These are phyloP conservation scores for Acrocephalus scirpaceus DNA, from an alignment of 2,797 vertebrate species.

Conservation along the genomic window DNA sequence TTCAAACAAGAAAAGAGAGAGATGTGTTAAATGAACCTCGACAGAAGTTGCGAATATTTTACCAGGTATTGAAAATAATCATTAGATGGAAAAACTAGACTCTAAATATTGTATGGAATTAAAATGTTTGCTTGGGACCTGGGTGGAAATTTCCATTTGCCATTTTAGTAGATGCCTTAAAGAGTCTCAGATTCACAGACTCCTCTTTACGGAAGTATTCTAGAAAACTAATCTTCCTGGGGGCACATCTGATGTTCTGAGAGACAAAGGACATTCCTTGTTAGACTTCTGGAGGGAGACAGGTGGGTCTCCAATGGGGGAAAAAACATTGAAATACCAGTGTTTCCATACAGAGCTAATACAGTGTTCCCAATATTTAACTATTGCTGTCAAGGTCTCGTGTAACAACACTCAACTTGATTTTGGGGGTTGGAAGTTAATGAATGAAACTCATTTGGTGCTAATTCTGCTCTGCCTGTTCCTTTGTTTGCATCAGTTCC, in stretches of 20 bases:
- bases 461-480: background rate
- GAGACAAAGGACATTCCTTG: background rate
- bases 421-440: background rate
- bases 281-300: background rate
- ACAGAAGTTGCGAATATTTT: slow-evolving; percentile 97
- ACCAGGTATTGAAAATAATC: slow-evolving; percentile 85
- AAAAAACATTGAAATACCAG: background rate
- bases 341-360: background rate
- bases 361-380: background rate
- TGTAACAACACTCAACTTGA: background rate
- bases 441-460: background rate
- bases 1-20: slow-evolving; percentile 91
- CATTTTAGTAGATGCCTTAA: background rate
- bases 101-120: background rate
- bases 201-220: background rate
- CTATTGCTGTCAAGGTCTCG: background rate
- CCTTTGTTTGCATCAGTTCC: slow-evolving; percentile 80
- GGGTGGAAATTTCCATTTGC: background rate
- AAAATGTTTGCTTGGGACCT: background rate
- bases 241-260: background rate
- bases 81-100: background rate
- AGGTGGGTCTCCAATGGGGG: background rate
- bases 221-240: background rate
- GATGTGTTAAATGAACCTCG: slow-evolving; percentile 89
- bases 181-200: background rate